These are phyloP conservation scores for Spea hammondii DNA, from an alignment of 2,797 vertebrate species.

Conservation along the genomic window DNA sequence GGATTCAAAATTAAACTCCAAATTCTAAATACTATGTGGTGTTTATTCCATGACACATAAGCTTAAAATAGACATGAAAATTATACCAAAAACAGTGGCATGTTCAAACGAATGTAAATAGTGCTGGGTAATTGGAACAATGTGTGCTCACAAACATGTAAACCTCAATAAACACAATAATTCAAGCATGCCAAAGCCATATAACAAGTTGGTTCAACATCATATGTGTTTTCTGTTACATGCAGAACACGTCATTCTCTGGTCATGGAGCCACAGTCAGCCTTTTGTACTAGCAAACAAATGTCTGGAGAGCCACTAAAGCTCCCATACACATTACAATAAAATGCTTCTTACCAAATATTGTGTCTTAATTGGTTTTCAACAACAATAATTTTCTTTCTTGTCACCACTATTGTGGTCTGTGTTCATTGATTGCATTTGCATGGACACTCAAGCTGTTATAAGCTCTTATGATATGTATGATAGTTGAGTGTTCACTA, in stretches of 20 bases:
- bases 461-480: too few relatives aligned
- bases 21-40: neutral
- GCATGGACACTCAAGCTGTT: too few relatives aligned
- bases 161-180: conserved; percentile 28
- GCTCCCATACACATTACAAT: too few relatives aligned
- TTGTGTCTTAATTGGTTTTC: too few relatives aligned
- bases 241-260: neutral
- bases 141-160: conserved; percentile 33
- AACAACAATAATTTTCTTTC: too few relatives aligned
- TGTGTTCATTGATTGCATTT: too few relatives aligned
- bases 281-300: neutral
- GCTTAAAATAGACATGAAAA: conserved; percentile 1
- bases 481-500: too few relatives aligned
- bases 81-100: conserved; percentile 5
- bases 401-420: too few relatives aligned
- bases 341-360: too few relatives aligned
- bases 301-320: too few relatives aligned
- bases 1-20: too few relatives aligned
- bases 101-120: conserved; percentile 34
- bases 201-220: conserved; percentile 15
- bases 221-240: conserved; percentile 1
- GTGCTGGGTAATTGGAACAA: conserved; percentile 28
- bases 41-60: conserved; percentile 14
- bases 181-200: conserved; percentile 4
- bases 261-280: neutral